phyloP scores from a whole-genome alignment of 2,888 invertebrate species.

The Stramonita haemastoma region DNA sequence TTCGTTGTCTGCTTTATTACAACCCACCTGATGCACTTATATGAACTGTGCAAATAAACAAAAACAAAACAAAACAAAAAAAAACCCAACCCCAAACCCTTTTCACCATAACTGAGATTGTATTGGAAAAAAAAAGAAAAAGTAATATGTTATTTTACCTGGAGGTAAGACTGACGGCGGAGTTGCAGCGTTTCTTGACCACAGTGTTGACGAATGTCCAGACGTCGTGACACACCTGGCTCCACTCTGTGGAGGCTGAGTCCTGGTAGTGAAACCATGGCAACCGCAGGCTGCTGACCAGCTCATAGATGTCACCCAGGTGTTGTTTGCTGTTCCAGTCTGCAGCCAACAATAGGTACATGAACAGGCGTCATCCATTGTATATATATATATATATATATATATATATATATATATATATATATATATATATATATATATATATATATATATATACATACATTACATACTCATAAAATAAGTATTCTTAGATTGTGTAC shows the following conservation, averaged over 20 bases:
- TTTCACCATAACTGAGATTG: not conserved
- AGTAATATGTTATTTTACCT: constrained; percentile 57
- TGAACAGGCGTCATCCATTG: no score
- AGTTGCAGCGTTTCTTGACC: constrained; percentile 50
- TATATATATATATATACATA: no score
- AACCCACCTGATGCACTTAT: no score
- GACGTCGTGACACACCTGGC: constrained; percentile 60
- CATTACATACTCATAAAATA: no score
- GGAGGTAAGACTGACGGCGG: constrained; percentile 56
- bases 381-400: no score
- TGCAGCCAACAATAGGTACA: not conserved
- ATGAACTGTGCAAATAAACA: no score
- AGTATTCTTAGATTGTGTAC: no score
- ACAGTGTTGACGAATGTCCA: constrained; percentile 60
- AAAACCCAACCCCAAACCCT: no score
- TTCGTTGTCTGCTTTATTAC: no score
- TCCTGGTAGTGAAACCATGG: constrained; percentile 60
- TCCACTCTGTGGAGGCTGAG: constrained; percentile 58
- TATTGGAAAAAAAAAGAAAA: not conserved
- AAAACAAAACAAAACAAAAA: no score
- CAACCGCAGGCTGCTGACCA: constrained; percentile 58
- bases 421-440: no score
- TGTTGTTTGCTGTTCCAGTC: constrained; percentile 69
- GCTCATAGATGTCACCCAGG: constrained; percentile 55
- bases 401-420: no score